Base-by-base conservation (phyloP, 2,797 vertebrate species). In the Rhabdomys pumilio region DNA sequence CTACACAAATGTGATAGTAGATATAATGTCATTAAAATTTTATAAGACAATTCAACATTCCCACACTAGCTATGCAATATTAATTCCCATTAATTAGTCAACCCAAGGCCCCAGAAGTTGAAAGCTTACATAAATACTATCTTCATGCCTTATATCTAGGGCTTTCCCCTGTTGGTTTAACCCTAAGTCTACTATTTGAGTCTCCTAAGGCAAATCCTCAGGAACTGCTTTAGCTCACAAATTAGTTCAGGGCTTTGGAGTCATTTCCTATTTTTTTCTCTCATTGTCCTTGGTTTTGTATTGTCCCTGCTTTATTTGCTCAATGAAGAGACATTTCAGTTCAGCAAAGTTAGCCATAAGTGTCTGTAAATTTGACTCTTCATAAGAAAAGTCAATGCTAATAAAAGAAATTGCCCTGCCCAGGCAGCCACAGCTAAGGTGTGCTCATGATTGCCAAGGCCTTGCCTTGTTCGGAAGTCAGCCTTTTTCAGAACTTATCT, bases 121-220 rank as follows among this genome's bases (percentile, higher is more conserved):
- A 96, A 96, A 95, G 77, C 92, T 96, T 92, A 75, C 77, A 84
- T 97, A 97, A 97, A 97, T 96, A 94, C 93, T 97, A 97, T 94
- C 91, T 95, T 87, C 19, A 93, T 91, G 41, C 83, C 80, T 77
- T 89, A 61, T 17, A 75, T 93, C 72, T 77, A 19, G 47, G 47
- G 20, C 29, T 92, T 88, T 59, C 61, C 67, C 2, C 69, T 97
- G 72, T 96, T 97, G 91, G 79, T 96, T 95, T 95, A 93, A 95
- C 94, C 55, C 82, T 31, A 22, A 59, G 83, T 22, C 75, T 72
- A 90, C 89, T 95, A 94, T 38, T 94, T 73, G 79, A 69, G 34
- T 96, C 41, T 89, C 81, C 24, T 31, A 79, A 94, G 93, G 79
- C 91, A 93, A 87, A 91, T 81, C 94, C 57, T 92, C 26, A 67